Base-by-base conservation (phyloP, 1,140 invertebrate species). In the Bombus consobrinus region DNA sequence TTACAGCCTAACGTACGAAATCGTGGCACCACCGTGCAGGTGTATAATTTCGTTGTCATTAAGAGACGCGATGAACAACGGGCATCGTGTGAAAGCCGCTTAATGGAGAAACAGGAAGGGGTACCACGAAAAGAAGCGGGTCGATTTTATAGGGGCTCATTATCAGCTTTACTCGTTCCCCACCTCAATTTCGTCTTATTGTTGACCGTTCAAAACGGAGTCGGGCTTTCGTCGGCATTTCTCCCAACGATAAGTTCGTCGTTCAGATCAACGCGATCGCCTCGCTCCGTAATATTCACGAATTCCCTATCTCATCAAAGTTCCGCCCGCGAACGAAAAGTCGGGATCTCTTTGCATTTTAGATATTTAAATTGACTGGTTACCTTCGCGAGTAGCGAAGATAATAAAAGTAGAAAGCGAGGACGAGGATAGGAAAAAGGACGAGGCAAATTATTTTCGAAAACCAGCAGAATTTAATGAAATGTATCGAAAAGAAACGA, bases 131-230 rank as follows among this genome's bases (percentile, higher is more conserved):
- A 89, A 84, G 81, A 90, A 90, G 79, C 88, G 76, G 87, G 47
- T 53, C 72, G 88, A 90, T 88, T 90, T 90, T 78, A 90, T 87
- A 81, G 73, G 64, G 72, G 80, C 87, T 90, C 87, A 81, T 90
- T 90, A 90, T 90, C 89, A 81, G 85, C 81, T 89, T 78, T 66
- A 34, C 83, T 88, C 75, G 80, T 79, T 83, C 37, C 64, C 79
- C 75, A 41, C 39, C 64, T 79, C 75, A 32, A 83, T 88, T 82
- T 89, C 76, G 69, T 80, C 75, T 89, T 88, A 86, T 86, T 86
- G 81, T 78, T 59, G 59, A 73, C 74, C 73, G 77, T 32, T 75
- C 18, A 53, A 78, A 82, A 88, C 77, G 34, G 66, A 73, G 39
- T 43, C 72, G 78, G 12, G 12, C 78, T 82, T 82, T 78, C 74